phyloP scores from a whole-genome alignment of 2,797 vertebrate genomes.

The Pteronotus mesoamericanus region DNA sequence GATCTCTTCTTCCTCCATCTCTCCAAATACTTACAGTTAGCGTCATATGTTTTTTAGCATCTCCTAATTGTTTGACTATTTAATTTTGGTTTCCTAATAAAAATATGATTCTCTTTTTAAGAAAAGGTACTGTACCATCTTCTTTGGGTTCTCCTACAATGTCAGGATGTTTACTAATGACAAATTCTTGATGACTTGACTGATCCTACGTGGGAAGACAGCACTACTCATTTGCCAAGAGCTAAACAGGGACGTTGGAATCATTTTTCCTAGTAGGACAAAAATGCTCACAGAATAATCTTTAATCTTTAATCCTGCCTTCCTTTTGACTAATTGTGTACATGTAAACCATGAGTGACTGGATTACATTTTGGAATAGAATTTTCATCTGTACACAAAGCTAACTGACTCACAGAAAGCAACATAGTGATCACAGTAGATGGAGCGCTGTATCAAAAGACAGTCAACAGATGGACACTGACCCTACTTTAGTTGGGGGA shows the following conservation, averaged over 20 bases:
- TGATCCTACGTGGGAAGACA: not conserved
- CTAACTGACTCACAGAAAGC: not conserved
- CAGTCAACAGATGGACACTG: not conserved
- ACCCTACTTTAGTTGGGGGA: not conserved
- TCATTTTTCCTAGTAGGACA: not conserved
- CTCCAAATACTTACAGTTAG: not conserved
- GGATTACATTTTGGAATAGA: not conserved
- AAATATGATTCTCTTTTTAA: not conserved
- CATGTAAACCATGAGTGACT: not conserved
- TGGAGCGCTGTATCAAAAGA: not conserved
- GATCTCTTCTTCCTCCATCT: not conserved
- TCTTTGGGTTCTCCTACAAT: not conserved
- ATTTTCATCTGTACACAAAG: not conserved
- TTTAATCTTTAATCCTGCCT: not conserved
- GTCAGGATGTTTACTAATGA: not conserved
- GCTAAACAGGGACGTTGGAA: not conserved
- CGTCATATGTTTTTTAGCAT: not conserved
- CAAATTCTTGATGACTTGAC: not conserved
- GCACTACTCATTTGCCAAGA: not conserved
- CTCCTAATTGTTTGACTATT: not conserved
- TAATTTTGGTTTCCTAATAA: not conserved
- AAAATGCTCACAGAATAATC: not conserved
- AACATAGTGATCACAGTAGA: not conserved
- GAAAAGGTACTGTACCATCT: not conserved
- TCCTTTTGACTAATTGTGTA: not conserved